Percentiles rank a stretch among this genome's conserved stretches.
These are phyloP conservation scores for Macrochelys suwanniensis DNA, from an alignment of 2,797 vertebrate species.

Conservation along the genomic window DNA sequence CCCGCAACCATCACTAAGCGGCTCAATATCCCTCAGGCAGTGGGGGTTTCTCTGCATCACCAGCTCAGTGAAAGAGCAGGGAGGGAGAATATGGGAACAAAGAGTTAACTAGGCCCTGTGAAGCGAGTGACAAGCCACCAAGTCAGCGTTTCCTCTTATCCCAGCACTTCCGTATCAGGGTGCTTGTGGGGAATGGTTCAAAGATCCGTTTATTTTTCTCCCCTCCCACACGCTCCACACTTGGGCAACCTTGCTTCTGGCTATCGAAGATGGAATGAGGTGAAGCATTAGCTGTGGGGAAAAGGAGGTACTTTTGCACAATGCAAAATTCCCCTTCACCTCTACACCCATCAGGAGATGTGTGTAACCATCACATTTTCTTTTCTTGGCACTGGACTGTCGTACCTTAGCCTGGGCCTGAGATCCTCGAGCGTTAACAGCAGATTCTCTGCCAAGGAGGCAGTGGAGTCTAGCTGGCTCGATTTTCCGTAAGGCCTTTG, in stretches of 20 bases:
- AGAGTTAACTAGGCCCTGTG: neutral
- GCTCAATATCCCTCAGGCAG: accelerated
- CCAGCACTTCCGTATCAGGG: neutral
- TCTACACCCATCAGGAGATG: neutral
- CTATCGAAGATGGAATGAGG: neutral
- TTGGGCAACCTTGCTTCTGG: too few relatives aligned
- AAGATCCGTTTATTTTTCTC: neutral
- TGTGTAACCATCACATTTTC: neutral
- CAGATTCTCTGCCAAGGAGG: neutral
- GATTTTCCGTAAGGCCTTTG: neutral
- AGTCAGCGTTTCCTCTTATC: neutral
- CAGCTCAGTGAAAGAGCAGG: neutral
- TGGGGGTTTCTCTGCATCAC: neutral
- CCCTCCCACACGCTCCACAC: too few relatives aligned
- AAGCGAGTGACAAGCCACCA: neutral
- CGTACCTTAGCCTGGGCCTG: too few relatives aligned
- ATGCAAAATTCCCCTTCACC: neutral
- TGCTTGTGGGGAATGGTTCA: neutral
- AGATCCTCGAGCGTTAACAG: neutral
- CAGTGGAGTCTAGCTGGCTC: neutral
- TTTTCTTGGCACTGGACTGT: neutral
- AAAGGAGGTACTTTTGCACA: neutral
- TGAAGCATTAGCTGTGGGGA: neutral
- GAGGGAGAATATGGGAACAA: neutral
- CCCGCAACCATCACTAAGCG: accelerated